Conservation (phyloP, 2,888 invertebrate species). For the Lasioglossum marginatum region DNA sequence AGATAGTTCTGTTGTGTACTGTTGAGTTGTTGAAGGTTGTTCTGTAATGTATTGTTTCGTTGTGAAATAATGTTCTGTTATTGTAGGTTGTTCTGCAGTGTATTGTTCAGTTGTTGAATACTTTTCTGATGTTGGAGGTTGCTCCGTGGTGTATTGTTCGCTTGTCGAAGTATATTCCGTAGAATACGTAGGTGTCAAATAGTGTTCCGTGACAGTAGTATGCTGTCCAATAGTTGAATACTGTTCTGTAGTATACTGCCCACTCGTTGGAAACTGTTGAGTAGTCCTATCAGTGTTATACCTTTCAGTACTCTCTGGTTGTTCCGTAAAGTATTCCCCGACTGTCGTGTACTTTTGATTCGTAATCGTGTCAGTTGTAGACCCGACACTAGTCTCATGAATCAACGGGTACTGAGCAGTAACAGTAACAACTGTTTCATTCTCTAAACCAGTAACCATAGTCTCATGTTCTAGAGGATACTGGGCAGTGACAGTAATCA, state of each 20-base stretch:
- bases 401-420: slow-evolving; percentile 39
- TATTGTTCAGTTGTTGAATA: not conserved
- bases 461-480: slow-evolving; percentile 31
- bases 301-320: not conserved
- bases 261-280: not conserved
- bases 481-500: slow-evolving; percentile 40
- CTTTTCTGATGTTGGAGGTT: slow-evolving; percentile 2
- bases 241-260: slow-evolving; percentile 19
- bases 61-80: not conserved
- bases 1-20: not conserved
- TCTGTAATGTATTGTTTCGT: not conserved
- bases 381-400: not conserved
- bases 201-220: slow-evolving; percentile 7
- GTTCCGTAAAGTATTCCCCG: not conserved
- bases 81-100: not conserved
- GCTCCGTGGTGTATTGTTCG: slow-evolving; percentile 2
- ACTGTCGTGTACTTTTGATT: not conserved
- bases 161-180: slow-evolving; percentile 12
- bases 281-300: not conserved
- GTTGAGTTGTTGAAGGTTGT: slow-evolving; percentile 6
- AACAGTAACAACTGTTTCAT: slow-evolving; percentile 32
- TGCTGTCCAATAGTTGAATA: not conserved
- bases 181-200: not conserved
- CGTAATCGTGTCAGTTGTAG: not conserved
- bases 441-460: slow-evolving; percentile 19